Base-by-base conservation (phyloP, 2,113 vertebrate genomes). In the Recurvirostra avosetta region DNA sequence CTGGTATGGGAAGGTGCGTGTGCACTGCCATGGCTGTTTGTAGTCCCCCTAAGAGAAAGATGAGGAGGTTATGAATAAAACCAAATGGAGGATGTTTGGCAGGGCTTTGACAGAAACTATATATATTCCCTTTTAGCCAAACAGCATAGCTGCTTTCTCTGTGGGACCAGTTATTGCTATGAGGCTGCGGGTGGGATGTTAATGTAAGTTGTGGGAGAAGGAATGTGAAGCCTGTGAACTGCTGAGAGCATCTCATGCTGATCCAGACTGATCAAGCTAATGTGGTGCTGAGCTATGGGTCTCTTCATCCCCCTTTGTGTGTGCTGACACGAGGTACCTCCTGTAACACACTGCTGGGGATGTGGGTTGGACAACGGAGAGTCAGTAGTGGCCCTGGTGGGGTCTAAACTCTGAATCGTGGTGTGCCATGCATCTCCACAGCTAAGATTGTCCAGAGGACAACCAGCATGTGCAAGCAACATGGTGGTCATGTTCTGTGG, bases 391-490 rank as follows among this genome's bases (percentile, higher is more conserved):
- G 36, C 13, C 9, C 34, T 71, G 23, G 23, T 70, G 15, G 38
- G 11, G 25, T 22, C 29, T 41, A 32, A 52, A 41, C 34, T 12
- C 25, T 14, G 10, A 47, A 11, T 4, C 8, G 19, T 23, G 29
- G 21, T 16, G 34, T 53, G 21, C 9, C 10, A 9, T 9, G 26
- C 29, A 26, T 15, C 5, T 63, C 32, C 49, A 22, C 4, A 22
- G 56, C 32, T 4, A 26, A n/a, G 27, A 1, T 11, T 26, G 23
- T 30, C 27, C 27, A 40, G 49, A 6, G 55, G 26, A 58, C 18
- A 70, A 27, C 6, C 65, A 36, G 17, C 2, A 6, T 2, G 29
- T 14, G 21, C 29, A 41, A 26, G 8, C 1, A 30, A 40, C 0
- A 0, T 9, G 38, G 11, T 27, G 23, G n/a, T 49, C 1, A 1